phyloP scores from a whole-genome alignment of 1,140 invertebrate species.

The Penaeus chinensis region DNA sequence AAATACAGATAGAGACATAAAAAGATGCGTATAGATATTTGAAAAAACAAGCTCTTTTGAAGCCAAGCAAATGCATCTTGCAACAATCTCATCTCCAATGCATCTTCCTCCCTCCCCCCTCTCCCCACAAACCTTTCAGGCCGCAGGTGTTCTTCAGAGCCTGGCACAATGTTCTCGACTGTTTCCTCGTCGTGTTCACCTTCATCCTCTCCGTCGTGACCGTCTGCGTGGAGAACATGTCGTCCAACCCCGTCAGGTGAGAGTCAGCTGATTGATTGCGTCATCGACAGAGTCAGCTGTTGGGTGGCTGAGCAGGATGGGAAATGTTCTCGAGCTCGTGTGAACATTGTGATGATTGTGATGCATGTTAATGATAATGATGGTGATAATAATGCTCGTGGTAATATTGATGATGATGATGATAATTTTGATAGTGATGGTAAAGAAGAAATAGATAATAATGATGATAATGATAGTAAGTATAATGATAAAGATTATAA shows the following conservation, averaged over 20 bases:
- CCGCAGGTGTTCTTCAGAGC: conserved; percentile 67
- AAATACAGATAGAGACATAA: background rate
- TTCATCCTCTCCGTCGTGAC: conserved; percentile 70
- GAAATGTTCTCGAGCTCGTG: conserved; percentile 36
- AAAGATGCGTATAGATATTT: background rate
- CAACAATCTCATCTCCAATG: background rate
- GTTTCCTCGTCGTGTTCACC: conserved; percentile 69
- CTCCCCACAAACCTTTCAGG: conserved; percentile 42
- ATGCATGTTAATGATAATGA: background rate
- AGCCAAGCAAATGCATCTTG: too few relatives aligned
- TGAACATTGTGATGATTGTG: too few relatives aligned
- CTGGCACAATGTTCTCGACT: conserved; percentile 70
- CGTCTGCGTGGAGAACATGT: conserved; percentile 64
- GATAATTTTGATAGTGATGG: background rate
- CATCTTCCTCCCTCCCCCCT: background rate
- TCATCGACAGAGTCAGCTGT: too few relatives aligned
- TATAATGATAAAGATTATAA: too few relatives aligned
- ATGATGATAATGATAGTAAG: too few relatives aligned
- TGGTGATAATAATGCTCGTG: background rate
- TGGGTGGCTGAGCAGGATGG: too few relatives aligned
- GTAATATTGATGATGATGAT: background rate
- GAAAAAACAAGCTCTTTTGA: background rate
- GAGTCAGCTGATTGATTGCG: background rate
- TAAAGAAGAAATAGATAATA: too few relatives aligned
- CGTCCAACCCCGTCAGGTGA: conserved; percentile 61